A percentile compares a stretch with the other conserved stretches of the same genome.
Evolutionary conservation across 2,888 invertebrate genomes (phyloP).

Genomic region (Orchesellides sinensis): DNA sequence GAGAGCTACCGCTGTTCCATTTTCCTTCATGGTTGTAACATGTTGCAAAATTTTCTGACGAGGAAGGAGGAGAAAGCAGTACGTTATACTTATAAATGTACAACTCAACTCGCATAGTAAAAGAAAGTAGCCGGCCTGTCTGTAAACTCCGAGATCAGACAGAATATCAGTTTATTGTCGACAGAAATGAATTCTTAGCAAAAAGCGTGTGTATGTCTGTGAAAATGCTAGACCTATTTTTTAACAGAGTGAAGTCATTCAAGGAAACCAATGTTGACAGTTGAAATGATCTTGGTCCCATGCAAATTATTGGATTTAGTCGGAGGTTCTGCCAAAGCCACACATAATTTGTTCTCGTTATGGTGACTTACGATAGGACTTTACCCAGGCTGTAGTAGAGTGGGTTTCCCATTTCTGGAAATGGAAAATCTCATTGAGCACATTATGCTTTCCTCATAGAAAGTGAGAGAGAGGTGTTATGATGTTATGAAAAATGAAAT

Average conservation of each 20-base stretch:
- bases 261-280: slow-evolving; percentile 37
- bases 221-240: neutral
- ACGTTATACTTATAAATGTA: neutral
- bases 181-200: slow-evolving; percentile 28
- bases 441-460: neutral
- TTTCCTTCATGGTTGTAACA: too few species aligned
- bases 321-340: slow-evolving; percentile 37
- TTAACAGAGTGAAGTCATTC: slow-evolving; percentile 5
- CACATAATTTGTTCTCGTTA: slow-evolving; percentile 44
- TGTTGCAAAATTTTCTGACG: too few species aligned
- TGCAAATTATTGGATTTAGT: slow-evolving; percentile 51
- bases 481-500: neutral
- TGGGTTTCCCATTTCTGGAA: neutral
- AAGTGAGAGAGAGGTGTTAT: too few species aligned
- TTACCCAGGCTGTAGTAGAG: neutral
- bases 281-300: slow-evolving; percentile 43
- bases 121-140: slow-evolving; percentile 16
- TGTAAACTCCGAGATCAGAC: slow-evolving; percentile 6
- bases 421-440: slow-evolving; percentile 5
- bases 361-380: slow-evolving; percentile 30
- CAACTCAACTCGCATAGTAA: neutral
- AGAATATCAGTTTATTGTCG: slow-evolving; percentile 29
- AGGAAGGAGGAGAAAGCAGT: too few species aligned
- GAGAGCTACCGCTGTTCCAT: neutral
- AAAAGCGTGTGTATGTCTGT: neutral